Percentiles rank a stretch among this genome's conserved stretches.
phyloP scores from a whole-genome alignment of 2,888 invertebrate species.

The Acholoe squamosa region DNA sequence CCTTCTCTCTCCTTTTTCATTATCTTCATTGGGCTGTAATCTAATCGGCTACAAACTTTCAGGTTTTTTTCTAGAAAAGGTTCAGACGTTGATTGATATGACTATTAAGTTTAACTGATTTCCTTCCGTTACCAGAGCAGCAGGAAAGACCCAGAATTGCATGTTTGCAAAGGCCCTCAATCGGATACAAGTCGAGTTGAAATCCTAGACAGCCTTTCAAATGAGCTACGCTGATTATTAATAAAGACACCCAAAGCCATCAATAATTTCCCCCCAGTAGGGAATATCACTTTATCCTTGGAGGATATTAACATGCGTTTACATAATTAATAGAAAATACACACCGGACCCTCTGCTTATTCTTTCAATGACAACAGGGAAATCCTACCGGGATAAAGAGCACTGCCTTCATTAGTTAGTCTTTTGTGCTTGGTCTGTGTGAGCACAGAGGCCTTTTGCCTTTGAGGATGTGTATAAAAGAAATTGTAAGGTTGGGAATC shows the following conservation, averaged over 20 bases:
- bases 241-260: neutral
- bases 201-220: neutral
- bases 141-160: conserved; percentile 20
- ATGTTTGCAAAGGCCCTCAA: conserved; percentile 19
- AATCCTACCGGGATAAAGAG: neutral
- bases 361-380: neutral
- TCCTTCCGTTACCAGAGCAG: conserved; percentile 36
- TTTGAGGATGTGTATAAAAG: neutral
- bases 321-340: conserved; percentile 32
- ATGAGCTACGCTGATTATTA: neutral
- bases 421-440: neutral
- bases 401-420: neutral
- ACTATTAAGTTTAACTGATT: conserved; percentile 47
- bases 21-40: conserved; percentile 38
- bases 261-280: neutral
- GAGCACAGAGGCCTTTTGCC: neutral
- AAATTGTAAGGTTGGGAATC: neutral
- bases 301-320: neutral
- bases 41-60: conserved; percentile 42
- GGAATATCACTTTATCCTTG: neutral
- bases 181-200: neutral
- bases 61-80: neutral
- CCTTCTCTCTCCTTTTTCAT: conserved; percentile 12
- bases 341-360: neutral
- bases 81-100: conserved; percentile 43